Conservation (phyloP, 2,888 invertebrate genomes). For the Lingula anatina region DNA sequence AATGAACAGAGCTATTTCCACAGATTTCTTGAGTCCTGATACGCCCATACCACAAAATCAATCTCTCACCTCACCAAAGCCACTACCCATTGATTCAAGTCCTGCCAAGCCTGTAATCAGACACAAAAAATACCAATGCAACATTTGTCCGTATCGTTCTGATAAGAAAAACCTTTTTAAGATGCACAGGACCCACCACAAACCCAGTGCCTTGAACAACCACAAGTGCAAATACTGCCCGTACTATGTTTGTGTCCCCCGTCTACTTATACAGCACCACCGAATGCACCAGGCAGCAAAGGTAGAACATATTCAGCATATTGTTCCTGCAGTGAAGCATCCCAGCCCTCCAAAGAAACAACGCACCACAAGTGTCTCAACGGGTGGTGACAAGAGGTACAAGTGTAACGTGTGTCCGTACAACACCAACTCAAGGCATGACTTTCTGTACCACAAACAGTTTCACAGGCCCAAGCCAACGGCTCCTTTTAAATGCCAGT, state of each 20-base stretch:
- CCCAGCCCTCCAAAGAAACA: background rate
- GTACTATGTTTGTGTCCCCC: conserved; percentile 63
- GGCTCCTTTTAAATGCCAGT: conserved; percentile 73
- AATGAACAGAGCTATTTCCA: background rate
- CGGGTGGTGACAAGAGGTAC: conserved; percentile 58
- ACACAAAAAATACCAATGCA: conserved; percentile 55
- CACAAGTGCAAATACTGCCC: conserved; percentile 78
- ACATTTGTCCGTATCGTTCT: conserved; percentile 65
- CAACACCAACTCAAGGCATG: conserved; percentile 78
- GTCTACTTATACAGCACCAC: conserved; percentile 63
- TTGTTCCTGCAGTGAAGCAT: background rate
- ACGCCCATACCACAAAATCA: too few species aligned
- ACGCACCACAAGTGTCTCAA: background rate
- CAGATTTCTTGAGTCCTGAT: background rate
- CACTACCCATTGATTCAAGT: background rate
- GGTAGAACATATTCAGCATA: background rate
- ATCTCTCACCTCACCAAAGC: background rate
- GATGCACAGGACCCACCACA: conserved; percentile 65
- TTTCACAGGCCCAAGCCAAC: conserved; percentile 69
- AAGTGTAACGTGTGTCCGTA: conserved; percentile 78
- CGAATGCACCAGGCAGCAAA: conserved; percentile 55
- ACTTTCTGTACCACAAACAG: conserved; percentile 80
- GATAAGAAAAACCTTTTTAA: conserved; percentile 36
- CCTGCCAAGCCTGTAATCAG: background rate
- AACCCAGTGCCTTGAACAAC: conserved; percentile 64